phyloP scores from a whole-genome alignment of 1,140 invertebrate genomes.

The Drosophila dunni region DNA sequence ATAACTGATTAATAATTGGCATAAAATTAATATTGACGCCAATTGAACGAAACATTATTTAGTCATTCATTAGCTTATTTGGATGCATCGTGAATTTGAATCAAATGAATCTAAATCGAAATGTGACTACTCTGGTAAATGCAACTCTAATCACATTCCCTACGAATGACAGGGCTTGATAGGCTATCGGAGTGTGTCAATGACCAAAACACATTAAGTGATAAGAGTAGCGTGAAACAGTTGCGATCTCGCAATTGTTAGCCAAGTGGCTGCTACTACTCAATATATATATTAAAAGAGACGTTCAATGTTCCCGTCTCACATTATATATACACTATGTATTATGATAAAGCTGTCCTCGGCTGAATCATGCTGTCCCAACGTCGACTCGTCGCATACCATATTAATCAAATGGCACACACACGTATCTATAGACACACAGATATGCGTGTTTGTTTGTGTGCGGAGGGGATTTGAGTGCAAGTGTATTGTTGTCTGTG shows the following conservation, averaged over 20 bases:
- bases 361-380: constrained; percentile 56
- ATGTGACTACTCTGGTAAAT: neutral
- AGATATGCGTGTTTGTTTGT: constrained; percentile 1
- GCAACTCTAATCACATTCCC: neutral
- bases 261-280: constrained; percentile 36
- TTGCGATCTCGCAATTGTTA: constrained; percentile 24
- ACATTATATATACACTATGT: neutral
- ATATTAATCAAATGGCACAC: constrained; percentile 55
- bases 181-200: constrained; percentile 28
- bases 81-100: no score
- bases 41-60: no score
- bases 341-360: constrained; percentile 53
- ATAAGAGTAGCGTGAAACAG: constrained; percentile 22
- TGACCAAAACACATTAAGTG: constrained; percentile 32
- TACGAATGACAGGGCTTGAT: constrained; percentile 16
- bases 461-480: neutral
- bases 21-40: no score
- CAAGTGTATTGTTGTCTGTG: neutral
- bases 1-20: no score
- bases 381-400: constrained; percentile 34
- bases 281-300: constrained; percentile 22
- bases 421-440: neutral
- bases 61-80: no score
- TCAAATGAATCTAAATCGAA: no score
- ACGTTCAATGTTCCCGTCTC: constrained; percentile 5